Conservation (phyloP, 2,113 vertebrate species). For the Ranitomeya imitator region DNA sequence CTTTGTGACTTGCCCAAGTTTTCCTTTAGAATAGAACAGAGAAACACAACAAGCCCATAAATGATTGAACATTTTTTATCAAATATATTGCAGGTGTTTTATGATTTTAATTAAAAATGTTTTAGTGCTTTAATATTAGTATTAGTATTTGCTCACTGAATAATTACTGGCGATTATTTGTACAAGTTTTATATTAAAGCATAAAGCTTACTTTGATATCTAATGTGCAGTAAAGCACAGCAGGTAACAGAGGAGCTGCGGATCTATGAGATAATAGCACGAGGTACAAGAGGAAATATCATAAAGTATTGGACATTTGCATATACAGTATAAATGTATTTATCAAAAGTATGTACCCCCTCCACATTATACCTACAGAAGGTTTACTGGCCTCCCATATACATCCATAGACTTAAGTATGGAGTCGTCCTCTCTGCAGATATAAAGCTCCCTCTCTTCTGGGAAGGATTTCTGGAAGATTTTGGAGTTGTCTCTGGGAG, state of each 20-base stretch:
- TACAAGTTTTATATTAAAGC: constrained; percentile 13
- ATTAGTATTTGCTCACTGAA: constrained; percentile 12
- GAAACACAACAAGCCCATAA: neutral
- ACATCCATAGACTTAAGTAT: too few relatives aligned
- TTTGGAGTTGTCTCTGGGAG: too few relatives aligned
- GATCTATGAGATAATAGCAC: neutral
- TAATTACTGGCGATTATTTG: neutral
- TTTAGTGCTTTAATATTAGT: constrained; percentile 8
- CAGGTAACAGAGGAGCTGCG: neutral
- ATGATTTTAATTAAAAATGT: constrained; percentile 25
- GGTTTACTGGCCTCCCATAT: too few relatives aligned
- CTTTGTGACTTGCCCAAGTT: neutral
- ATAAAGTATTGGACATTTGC: neutral
- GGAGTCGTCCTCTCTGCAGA: too few relatives aligned
- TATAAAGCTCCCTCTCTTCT: too few relatives aligned
- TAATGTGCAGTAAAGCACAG: neutral
- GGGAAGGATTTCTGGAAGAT: too few relatives aligned
- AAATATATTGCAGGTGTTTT: neutral
- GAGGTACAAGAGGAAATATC: neutral
- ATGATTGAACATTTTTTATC: neutral
- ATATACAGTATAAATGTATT: neutral
- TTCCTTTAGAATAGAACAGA: neutral
- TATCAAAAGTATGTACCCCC: too few relatives aligned
- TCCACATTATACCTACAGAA: too few relatives aligned
- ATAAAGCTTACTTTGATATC: neutral